Base-by-base conservation (phyloP, 2,113 vertebrate genomes). In the Marmota flaviventris region DNA sequence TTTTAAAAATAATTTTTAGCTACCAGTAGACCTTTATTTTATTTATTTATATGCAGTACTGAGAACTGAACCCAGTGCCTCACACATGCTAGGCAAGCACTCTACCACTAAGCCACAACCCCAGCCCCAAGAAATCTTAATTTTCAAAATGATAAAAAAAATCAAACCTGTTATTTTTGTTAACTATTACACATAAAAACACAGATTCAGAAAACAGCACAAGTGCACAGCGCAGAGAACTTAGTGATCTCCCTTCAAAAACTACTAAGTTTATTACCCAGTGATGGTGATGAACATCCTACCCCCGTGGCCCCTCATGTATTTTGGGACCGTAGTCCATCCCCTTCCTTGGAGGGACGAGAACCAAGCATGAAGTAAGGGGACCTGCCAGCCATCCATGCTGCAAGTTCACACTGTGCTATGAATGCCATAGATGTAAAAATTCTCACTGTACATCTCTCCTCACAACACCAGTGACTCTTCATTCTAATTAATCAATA, bases 281-380 rank as follows among this genome's bases (percentile, higher is more conserved):
- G 70, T 14, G 1, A 20, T 0, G 7, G 0, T 2, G n/a, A 20
- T 2, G 4, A 39, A 9, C 0, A 0, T 9, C 58, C 58, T 9
- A 2, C 17, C 29, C 53, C 4, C 1, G 4, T 6, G 10, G 0
- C 7, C 8, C 13, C 56, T 25, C 18, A 4, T 12, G 6, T 8
- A 4, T 12, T 34, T 25, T 24, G 13, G 72, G 72, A 51, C 6
- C 25, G 39, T 2, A 13, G 2, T 32, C 18, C 17, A 8, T 3
- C 12, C 65, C 63, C 5, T 8, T 18, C 61, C 51, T 81, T 32
- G 37, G 17, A 27, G 14, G 29, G 5, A 39, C 22, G 32, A 58
- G 83, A 29, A 51, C 5, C 56, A 16, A 51, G 45, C 11, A 14
- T 0, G 8, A 25, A 78, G 17, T 1, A 12, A 69, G 34, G 73